phyloP scores from a whole-genome alignment of 92 coral and sea anemone species.

The Parazoanthus atlanticus region DNA sequence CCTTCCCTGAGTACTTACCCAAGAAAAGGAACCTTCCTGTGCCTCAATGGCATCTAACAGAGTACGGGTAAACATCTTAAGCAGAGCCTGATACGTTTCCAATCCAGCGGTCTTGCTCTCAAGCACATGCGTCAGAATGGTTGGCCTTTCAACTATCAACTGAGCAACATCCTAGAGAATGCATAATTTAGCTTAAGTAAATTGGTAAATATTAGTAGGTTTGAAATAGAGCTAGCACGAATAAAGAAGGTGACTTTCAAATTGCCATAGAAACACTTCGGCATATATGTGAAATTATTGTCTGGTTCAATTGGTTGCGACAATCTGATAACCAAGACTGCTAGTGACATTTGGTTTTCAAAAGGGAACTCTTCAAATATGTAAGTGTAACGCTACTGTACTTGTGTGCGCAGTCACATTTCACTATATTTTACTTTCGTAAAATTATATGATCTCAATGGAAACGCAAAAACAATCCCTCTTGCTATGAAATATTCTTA shows the following conservation, averaged over 20 bases:
- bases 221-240: not conserved
- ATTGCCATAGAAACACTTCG: not conserved
- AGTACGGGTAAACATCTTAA: constrained; percentile 70
- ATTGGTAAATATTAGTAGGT: not conserved
- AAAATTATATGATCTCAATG: no score
- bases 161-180: constrained; percentile 86
- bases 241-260: not conserved
- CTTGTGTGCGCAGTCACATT: no score
- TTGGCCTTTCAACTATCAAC: constrained; percentile 87
- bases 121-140: constrained; percentile 84
- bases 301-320: no score
- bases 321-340: no score
- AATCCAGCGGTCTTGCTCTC: constrained; percentile 62
- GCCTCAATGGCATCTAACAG: constrained; percentile 81
- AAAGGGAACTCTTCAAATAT: no score
- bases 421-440: no score
- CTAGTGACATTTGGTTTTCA: no score
- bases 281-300: no score
- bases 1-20: constrained; percentile 50
- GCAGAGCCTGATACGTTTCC: constrained; percentile 83
- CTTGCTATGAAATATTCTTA: no score
- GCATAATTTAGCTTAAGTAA: not conserved
- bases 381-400: no score
- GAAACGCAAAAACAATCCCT: no score
- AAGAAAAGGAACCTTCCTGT: constrained; percentile 67